Evolutionary conservation across 2,113 vertebrate genomes (phyloP).

Genomic region (Eptesicus fuscus): DNA sequence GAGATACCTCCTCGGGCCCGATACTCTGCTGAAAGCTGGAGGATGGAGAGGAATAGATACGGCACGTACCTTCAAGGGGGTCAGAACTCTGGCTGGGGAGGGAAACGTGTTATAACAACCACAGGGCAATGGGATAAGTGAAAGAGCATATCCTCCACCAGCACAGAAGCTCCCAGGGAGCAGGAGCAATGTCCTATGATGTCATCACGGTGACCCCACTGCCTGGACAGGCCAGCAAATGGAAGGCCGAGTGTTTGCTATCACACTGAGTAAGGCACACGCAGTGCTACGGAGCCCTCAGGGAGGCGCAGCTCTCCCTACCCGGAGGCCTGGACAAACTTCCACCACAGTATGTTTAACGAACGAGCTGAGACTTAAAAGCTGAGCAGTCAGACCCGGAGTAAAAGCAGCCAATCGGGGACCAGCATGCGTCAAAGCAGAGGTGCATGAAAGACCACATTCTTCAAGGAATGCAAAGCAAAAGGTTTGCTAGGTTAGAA

Average conservation of each 20-base stretch:
- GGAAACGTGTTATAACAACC: neutral
- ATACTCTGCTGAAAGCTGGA: neutral
- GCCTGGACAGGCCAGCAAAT: neutral
- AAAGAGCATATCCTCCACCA: neutral
- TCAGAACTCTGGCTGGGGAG: neutral
- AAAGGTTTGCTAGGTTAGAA: neutral
- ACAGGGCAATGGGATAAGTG: neutral
- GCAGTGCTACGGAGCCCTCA: neutral
- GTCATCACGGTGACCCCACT: neutral
- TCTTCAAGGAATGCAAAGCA: neutral
- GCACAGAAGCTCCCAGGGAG: neutral
- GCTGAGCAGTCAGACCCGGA: neutral
- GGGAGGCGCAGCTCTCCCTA: neutral
- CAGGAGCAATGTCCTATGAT: fast-evolving
- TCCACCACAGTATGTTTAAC: neutral
- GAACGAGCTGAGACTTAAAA: neutral
- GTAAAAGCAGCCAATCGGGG: neutral
- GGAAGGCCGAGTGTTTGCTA: neutral
- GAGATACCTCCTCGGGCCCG: neutral
- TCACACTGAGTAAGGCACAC: neutral
- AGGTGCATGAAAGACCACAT: neutral
- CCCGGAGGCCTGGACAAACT: neutral
- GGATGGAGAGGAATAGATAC: neutral
- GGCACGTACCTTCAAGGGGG: neutral
- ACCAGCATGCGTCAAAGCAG: neutral